Evolutionary conservation across 2,888 invertebrate species (phyloP).

Genomic region (Nemoura dubitans): DNA sequence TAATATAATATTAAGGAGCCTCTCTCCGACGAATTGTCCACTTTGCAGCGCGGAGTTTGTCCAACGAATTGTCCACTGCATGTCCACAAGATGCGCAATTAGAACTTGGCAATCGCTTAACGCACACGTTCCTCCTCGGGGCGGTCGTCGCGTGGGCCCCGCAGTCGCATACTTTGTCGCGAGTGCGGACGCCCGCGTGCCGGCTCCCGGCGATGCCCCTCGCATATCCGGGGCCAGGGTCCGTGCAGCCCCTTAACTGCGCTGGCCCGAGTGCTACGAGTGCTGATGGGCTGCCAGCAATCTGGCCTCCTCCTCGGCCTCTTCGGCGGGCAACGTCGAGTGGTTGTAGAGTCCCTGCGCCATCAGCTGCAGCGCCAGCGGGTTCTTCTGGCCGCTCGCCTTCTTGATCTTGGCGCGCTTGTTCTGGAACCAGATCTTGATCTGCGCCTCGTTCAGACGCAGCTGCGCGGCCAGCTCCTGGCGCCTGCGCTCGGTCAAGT

Average conservation of each 20-base stretch:
- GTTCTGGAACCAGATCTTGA: constrained; percentile 98
- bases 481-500: constrained; percentile 90
- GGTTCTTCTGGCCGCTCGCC: constrained; percentile 83
- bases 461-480: constrained; percentile 91
- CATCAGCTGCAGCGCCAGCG: constrained; percentile 89
- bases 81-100: too few species aligned
- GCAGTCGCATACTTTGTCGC: constrained; percentile 37
- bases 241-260: too few species aligned
- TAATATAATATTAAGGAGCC: too few species aligned
- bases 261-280: too few species aligned
- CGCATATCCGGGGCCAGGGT: too few species aligned
- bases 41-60: too few species aligned
- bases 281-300: too few species aligned
- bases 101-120: too few species aligned
- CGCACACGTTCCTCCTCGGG: too few species aligned
- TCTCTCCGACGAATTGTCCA: too few species aligned
- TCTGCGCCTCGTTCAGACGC: constrained; percentile 94
- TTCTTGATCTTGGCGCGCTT: constrained; percentile 97
- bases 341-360: constrained; percentile 95
- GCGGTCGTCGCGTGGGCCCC: too few species aligned
- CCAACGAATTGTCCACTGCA: too few species aligned
- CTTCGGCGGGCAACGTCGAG: constrained; percentile 78
- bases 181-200: constrained; percentile 56
- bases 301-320: constrained; percentile 74
- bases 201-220: not conserved